Conservation (phyloP, 2,113 vertebrate genomes). For the Prunella himalayana region DNA sequence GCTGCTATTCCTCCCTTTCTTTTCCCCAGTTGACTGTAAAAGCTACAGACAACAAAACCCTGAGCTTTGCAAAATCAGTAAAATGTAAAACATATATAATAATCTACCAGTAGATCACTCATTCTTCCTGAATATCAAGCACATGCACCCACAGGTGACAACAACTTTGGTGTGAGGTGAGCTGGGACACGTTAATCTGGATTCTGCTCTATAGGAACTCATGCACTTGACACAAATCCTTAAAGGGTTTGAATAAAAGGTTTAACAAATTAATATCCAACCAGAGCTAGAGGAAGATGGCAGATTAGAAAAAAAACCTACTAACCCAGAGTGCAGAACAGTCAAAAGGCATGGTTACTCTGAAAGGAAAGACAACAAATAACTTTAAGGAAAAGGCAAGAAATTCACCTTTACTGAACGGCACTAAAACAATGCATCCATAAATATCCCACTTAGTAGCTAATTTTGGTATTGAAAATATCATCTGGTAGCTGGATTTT, state of each 20-base stretch:
- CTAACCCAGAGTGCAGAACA: not conserved
- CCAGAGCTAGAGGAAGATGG: not conserved
- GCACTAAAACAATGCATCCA: not conserved
- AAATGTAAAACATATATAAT: not conserved
- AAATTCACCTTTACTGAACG: not conserved
- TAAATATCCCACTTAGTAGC: not conserved
- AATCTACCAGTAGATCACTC: not conserved
- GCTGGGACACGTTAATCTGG: not conserved
- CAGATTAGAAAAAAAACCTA: not conserved
- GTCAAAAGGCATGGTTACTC: not conserved
- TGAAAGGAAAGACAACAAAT: not conserved
- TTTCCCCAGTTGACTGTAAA: not conserved
- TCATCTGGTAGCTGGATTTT: not conserved
- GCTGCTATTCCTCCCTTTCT: not conserved
- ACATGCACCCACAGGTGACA: not conserved
- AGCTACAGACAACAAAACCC: not conserved
- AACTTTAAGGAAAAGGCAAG: not conserved
- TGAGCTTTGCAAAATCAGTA: not conserved
- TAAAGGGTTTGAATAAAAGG: not conserved
- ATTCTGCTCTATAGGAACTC: not conserved
- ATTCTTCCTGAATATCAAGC: fast-evolving
- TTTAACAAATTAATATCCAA: not conserved
- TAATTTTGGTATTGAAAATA: not conserved
- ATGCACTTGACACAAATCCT: not conserved
- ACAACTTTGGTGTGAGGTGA: not conserved